Evolutionary conservation across 2,888 invertebrate species (phyloP), one percentile per base, ranked within the genome.

Genomic region (Drosophila melanosoma): DNA sequence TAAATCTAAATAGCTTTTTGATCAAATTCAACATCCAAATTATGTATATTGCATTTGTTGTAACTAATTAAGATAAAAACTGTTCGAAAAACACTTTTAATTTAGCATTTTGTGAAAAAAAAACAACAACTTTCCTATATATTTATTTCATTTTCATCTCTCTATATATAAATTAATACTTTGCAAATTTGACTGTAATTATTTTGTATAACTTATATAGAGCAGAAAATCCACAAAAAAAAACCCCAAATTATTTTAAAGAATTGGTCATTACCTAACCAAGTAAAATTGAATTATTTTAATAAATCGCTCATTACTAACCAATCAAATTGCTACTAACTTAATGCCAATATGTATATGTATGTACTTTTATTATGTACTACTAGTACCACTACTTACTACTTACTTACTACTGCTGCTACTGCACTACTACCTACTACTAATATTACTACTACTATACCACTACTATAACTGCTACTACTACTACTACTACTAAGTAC

Each of bases 21-120:
- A 49, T 49, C 7, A 76, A 74, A 76, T 65, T 57, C n/a, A 69
- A 56, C 42, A 64, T 54, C 53, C 40, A 59, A 57, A 49, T 64
- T 51, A 65, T 65, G 57, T 68, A 61, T 53, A 60, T 71, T 77
- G 77, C 80, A 82, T 79, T 87, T 82, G 58, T 66, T 88, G 78
- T 85, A 85, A 45, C 68, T 71, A 48, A 51, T 59, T 67, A 53
- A 73, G 58, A 51, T 64, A 65, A 56, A 80, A 74, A 74, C 69
- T 52, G 63, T 79, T 74, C 29, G 53, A 62, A 66, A 63, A 49
- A 62, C 48, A 26, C 15, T 12, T 67, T 79, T 88, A 63, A 69
- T 83, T 89, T 81, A 86, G 87, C 81, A 88, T 86, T 83, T 79
- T 81, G 76, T 86, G 54, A 64, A 40, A 59, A 63, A 53, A 48